These are phyloP conservation scores for Lithophane semibrunnea DNA, from an alignment of 2,888 invertebrate genomes.

Conservation along the genomic window DNA sequence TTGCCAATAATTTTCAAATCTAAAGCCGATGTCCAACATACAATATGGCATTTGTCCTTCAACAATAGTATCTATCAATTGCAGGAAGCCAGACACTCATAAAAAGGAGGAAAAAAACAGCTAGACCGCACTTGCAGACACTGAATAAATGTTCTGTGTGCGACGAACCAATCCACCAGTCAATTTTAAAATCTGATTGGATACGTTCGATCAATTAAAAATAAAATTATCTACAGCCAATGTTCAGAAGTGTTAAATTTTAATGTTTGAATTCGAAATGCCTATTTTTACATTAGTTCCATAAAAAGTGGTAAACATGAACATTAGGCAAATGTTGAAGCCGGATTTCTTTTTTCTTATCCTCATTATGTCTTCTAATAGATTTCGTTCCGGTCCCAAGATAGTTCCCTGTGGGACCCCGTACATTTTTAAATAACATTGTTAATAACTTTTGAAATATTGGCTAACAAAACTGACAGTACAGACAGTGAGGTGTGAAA, in stretches of 20 bases:
- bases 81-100: conserved; percentile 26
- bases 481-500: background rate
- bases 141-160: conserved; percentile 1
- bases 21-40: background rate
- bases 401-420: conserved; percentile 16
- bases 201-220: conserved; percentile 42
- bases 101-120: conserved; percentile 28
- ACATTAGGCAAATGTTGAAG: conserved; percentile 3
- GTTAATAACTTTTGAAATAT: background rate
- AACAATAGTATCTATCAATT: conserved; percentile 24
- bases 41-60: conserved; percentile 16
- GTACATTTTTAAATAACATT: conserved; percentile 8
- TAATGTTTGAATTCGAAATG: conserved; percentile 45
- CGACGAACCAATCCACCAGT: conserved; percentile 8
- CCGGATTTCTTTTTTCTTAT: conserved; percentile 19
- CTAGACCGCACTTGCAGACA: conserved; percentile 19
- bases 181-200: conserved; percentile 37
- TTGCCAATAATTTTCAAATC: background rate
- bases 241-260: conserved; percentile 44
- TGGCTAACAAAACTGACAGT: background rate
- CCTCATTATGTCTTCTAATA: background rate
- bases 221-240: conserved; percentile 42
- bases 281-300: conserved; percentile 48
- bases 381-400: background rate
- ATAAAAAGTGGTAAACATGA: conserved; percentile 10